Conservation (phyloP, 1,140 invertebrate species). For the Onthophagus taurus region DNA sequence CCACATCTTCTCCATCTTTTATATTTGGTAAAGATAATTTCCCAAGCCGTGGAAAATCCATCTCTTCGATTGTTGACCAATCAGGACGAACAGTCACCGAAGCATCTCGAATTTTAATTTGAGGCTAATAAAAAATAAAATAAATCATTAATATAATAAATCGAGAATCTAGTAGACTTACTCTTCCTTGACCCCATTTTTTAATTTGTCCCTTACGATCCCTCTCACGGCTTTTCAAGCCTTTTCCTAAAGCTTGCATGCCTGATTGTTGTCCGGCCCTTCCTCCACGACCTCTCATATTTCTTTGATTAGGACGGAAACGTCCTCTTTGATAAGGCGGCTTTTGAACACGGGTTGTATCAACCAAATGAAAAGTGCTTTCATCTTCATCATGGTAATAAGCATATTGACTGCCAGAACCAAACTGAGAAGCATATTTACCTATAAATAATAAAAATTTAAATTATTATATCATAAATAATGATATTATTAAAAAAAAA, state of each 20-base stretch:
- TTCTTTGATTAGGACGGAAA: constrained; percentile 73
- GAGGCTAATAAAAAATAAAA: constrained; percentile 42
- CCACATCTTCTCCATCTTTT: constrained; percentile 71
- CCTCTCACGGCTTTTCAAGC: constrained; percentile 45
- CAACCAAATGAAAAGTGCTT: constrained; percentile 95
- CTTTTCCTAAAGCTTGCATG: constrained; percentile 55
- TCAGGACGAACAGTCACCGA: constrained; percentile 94
- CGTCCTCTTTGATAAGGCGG: constrained; percentile 83
- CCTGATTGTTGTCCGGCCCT: constrained; percentile 53
- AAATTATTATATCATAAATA: no score
- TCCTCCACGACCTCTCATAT: constrained; percentile 62
- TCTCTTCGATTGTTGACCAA: constrained; percentile 95
- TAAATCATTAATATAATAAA: background rate
- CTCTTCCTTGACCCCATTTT: constrained; percentile 79
- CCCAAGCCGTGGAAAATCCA: constrained; percentile 92
- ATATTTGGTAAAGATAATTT: constrained; percentile 87
- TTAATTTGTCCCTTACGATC: constrained; percentile 61
- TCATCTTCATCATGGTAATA: constrained; percentile 99
- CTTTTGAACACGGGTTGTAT: constrained; percentile 84
- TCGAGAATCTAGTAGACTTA: constrained; percentile 33
- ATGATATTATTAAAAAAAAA: no score
- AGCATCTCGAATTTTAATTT: constrained; percentile 94
- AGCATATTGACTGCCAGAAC: constrained; percentile 88
- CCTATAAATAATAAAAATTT: no score
- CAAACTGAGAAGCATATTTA: constrained; percentile 94